Evolutionary conservation across 2,113 vertebrate species (phyloP), one percentile per base, ranked within the genome.

Genomic region (Pithys albifrons): DNA sequence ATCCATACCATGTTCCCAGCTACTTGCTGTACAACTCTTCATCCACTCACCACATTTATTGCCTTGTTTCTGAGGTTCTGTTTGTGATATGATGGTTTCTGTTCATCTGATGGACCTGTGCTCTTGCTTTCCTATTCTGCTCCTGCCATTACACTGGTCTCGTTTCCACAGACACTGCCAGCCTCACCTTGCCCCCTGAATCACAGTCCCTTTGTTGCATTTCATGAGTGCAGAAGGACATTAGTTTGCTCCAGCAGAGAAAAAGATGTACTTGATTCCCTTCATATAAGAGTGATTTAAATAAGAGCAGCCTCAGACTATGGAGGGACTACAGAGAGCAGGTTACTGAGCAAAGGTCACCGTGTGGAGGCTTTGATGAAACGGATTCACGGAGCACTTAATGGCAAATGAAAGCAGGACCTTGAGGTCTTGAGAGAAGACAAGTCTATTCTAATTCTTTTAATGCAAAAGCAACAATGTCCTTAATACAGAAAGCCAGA

Each of bases 131-230:
- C 46, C 33, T 73, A 16, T 33, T 90, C 52, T 51, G 31, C 43
- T 37, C 19, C 55, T 65, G 51, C 65, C 57, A 33, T 88, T 67
- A 79, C 22, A 7, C 14, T 66, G 16, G 15, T 89, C 19, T 91
- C 16, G 64, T 94, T 95, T 76, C 92, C 93, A 91, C 77, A 95
- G 93, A 85, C 74, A 93, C 37, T 24, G 37, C 55, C 79, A 76
- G 33, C 69, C 41, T 93, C 59, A 58, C 51, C 76, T 79, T 73
- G 64, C 52, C 78, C 81, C 80, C 48, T 80, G 48, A 89, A 61
- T 92, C 65, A 77, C 0, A 8, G 25, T 49, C 33, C 81, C 52
- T 89, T 92, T 88, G 65, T 89, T 80, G 29, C 12, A 3, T 92
- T 89, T 80, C 70, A 54, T 57, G 72, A 28, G 78, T 84, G 35